These are phyloP conservation scores for Sebastes alutus DNA, from an alignment of 2,797 vertebrate genomes.

Conservation along the genomic window DNA sequence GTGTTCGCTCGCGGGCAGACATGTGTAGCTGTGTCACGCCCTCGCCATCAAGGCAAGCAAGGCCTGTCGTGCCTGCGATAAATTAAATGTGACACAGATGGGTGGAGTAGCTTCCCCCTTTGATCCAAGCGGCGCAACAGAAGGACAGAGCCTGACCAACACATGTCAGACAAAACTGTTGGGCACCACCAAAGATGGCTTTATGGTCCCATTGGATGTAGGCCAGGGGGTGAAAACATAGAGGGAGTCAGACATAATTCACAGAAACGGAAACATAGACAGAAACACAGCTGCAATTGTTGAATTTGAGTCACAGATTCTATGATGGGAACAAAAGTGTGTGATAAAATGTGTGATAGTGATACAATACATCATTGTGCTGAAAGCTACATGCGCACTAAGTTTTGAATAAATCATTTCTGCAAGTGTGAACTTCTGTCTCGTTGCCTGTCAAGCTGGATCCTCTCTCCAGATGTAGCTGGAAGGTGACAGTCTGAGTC, in stretches of 20 bases:
- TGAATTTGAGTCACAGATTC: constrained; percentile 6
- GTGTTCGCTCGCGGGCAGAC: background rate
- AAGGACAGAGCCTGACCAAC: constrained; percentile 74
- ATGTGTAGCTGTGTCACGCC: constrained; percentile 48
- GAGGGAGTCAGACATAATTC: background rate
- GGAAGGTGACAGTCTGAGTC: constrained; percentile 50
- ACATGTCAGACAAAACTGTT: constrained; percentile 82
- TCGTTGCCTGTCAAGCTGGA: constrained; percentile 37
- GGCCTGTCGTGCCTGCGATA: constrained; percentile 45
- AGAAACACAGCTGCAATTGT: constrained; percentile 6
- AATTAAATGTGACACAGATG: constrained; percentile 74
- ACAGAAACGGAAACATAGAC: background rate
- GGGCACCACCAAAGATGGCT: constrained; percentile 63
- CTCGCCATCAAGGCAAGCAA: constrained; percentile 48
- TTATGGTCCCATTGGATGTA: constrained; percentile 56
- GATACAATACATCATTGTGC: constrained; percentile 32
- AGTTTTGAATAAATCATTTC: constrained; percentile 40
- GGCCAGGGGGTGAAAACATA: constrained; percentile 46
- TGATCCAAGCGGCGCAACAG: constrained; percentile 72
- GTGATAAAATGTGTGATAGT: constrained; percentile 29
- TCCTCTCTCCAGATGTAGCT: constrained; percentile 40
- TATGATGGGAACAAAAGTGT: background rate
- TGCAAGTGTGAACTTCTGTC: constrained; percentile 44
- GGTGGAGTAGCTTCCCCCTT: constrained; percentile 67
- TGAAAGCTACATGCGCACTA: background rate